Conservation (phyloP, 2,113 vertebrate genomes). For the Holacanthus passer region DNA sequence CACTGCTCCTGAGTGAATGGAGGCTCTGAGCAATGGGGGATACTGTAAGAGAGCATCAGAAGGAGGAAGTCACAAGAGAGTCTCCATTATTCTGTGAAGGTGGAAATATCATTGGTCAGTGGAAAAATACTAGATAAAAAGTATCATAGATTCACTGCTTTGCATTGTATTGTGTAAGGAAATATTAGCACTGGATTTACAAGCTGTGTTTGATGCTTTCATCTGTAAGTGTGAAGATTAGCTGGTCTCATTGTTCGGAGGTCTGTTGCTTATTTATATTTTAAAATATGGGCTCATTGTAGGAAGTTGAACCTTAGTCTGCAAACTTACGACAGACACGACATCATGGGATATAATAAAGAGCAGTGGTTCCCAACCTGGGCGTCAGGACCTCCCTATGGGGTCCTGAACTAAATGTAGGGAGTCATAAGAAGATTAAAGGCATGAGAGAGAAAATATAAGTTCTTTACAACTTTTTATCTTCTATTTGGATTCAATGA, state of each 20-base stretch:
- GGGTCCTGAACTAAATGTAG: background rate
- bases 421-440: background rate
- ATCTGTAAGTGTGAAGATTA: background rate
- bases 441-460: background rate
- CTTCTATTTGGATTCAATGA: too few species aligned
- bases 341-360: background rate
- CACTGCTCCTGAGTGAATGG: slow-evolving; percentile 46
- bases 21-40: slow-evolving; percentile 12
- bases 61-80: background rate
- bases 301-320: background rate
- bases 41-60: slow-evolving; percentile 53
- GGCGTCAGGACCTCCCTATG: background rate
- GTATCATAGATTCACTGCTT: background rate
- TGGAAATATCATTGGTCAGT: background rate
- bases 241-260: background rate
- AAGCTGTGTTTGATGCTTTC: background rate
- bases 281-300: background rate
- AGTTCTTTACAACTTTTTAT: too few species aligned
- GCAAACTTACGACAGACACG: background rate
- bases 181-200: background rate
- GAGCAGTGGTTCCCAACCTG: background rate
- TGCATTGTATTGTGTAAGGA: background rate
- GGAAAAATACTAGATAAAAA: background rate
- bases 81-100: background rate
- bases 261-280: background rate